These are phyloP conservation scores for Etheostoma cragini DNA, from an alignment of 2,113 vertebrate genomes.

Conservation along the genomic window DNA sequence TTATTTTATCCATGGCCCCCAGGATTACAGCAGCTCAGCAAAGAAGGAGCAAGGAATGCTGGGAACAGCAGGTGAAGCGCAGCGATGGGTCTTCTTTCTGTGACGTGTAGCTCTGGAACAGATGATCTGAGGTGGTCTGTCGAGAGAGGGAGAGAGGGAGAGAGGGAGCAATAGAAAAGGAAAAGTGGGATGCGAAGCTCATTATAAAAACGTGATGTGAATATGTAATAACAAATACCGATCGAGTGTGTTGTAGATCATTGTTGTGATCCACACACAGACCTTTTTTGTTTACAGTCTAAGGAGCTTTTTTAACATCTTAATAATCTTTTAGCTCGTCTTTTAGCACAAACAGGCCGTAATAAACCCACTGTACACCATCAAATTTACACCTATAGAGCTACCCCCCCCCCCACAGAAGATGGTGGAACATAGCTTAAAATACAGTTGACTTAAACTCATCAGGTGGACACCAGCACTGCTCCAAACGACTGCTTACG, in stretches of 20 bases:
- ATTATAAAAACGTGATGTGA: not conserved
- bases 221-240: not conserved
- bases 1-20: slow-evolving; percentile 46
- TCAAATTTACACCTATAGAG: not conserved
- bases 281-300: too few relatives aligned
- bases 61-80: slow-evolving; percentile 68
- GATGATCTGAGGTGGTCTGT: not conserved
- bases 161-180: not conserved
- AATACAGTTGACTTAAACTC: not conserved
- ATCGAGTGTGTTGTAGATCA: not conserved
- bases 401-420: too few relatives aligned
- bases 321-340: too few relatives aligned
- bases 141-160: not conserved
- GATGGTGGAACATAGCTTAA: not conserved
- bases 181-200: not conserved
- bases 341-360: too few relatives aligned
- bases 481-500: not conserved
- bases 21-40: slow-evolving; percentile 58
- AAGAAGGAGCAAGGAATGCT: slow-evolving; percentile 55
- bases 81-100: slow-evolving; percentile 36
- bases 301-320: too few relatives aligned
- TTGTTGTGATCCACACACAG: not conserved
- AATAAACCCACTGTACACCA: too few relatives aligned
- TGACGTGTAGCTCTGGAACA: slow-evolving; percentile 38
- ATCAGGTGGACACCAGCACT: not conserved